Percentiles rank a stretch among this genome's conserved stretches.
Conservation (phyloP, 2,888 invertebrate genomes). For the Coelogynopora nodosa region DNA sequence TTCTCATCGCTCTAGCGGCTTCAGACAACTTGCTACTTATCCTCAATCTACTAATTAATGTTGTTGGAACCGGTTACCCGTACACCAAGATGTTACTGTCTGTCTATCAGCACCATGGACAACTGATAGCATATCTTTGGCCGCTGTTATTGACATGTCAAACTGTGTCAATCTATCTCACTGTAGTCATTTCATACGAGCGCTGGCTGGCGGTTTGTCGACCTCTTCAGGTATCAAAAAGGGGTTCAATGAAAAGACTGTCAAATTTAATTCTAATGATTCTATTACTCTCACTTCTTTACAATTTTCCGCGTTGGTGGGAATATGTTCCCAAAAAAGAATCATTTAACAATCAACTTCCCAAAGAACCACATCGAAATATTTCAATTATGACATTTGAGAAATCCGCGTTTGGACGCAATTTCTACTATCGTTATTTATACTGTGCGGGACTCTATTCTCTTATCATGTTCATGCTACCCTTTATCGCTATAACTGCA, state of each 20-base stretch:
- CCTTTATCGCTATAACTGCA: constrained; percentile 49
- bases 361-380: neutral
- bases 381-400: constrained; percentile 40
- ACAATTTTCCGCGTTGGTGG: constrained; percentile 51
- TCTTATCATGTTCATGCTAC: constrained; percentile 50
- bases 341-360: neutral
- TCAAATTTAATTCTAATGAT: constrained; percentile 25
- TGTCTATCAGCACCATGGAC: constrained; percentile 38
- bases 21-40: constrained; percentile 40
- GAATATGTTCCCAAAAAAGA: constrained; percentile 48
- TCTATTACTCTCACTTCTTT: constrained; percentile 41
- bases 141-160: constrained; percentile 51
- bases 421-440: constrained; percentile 49
- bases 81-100: neutral
- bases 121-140: constrained; percentile 48
- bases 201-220: constrained; percentile 51
- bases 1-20: constrained; percentile 40
- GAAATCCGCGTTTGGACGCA: constrained; percentile 48
- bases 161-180: constrained; percentile 52
- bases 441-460: constrained; percentile 50
- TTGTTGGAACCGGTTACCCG: constrained; percentile 35
- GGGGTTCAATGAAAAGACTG: constrained; percentile 47
- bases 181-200: constrained; percentile 51
- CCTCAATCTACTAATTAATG: constrained; percentile 40
- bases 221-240: constrained; percentile 48